These are phyloP conservation scores for Stercorarius parasiticus DNA, from an alignment of 2,113 vertebrate genomes.

Conservation along the genomic window DNA sequence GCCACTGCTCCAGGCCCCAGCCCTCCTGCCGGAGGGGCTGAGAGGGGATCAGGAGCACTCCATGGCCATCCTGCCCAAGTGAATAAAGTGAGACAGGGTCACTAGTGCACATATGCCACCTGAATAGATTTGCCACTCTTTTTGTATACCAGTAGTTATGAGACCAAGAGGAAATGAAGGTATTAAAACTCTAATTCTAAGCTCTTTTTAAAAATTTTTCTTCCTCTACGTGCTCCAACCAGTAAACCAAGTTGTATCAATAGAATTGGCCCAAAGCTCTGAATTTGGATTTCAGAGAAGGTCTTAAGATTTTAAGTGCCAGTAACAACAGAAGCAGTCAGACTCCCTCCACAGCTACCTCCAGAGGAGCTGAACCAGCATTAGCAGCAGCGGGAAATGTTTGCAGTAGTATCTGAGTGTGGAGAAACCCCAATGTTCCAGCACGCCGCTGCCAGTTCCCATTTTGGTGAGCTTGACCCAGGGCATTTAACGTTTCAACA, in stretches of 20 bases:
- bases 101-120: background rate
- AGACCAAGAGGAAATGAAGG: background rate
- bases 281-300: constrained; percentile 6
- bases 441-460: constrained; percentile 47
- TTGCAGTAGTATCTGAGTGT: background rate
- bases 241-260: background rate
- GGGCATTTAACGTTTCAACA: constrained; percentile 61
- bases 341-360: background rate
- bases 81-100: background rate
- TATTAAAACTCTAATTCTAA: background rate
- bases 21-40: background rate
- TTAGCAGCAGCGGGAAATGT: background rate
- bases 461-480: constrained; percentile 57
- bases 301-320: background rate
- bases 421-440: background rate
- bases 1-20: background rate
- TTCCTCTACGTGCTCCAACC: background rate
- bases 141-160: background rate
- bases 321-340: background rate
- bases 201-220: background rate
- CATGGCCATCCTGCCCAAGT: background rate
- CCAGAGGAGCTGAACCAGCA: background rate
- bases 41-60: background rate
- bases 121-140: background rate
- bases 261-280: background rate